A percentile compares a stretch with the other conserved stretches of the same genome.
phyloP scores from a whole-genome alignment of 2,888 invertebrate genomes.

The Acronicta leporina region DNA sequence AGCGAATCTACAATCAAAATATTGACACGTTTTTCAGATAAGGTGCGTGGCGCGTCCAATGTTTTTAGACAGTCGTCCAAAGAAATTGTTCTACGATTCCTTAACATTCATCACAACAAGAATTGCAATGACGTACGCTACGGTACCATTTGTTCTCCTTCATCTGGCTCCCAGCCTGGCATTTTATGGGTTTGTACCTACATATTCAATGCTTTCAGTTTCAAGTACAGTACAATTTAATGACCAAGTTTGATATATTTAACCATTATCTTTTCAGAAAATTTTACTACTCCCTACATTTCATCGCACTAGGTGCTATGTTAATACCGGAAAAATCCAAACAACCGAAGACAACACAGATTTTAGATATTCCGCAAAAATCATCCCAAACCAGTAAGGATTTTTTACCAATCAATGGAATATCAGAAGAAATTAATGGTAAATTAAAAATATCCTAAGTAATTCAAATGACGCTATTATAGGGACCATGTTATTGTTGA shows the following conservation, averaged over 20 bases:
- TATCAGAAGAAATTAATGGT: slow-evolving; percentile 70
- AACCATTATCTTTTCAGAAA: slow-evolving; percentile 79
- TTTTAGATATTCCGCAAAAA: slow-evolving; percentile 60
- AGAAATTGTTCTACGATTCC: slow-evolving; percentile 94
- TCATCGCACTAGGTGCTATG: slow-evolving; percentile 83
- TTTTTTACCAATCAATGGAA: slow-evolving; percentile 44
- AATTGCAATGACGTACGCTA: slow-evolving; percentile 95
- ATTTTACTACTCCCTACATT: slow-evolving; percentile 87
- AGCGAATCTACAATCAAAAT: not conserved
- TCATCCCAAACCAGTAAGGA: slow-evolving; percentile 60
- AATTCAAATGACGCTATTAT: not conserved
- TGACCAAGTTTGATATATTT: too few relatives aligned
- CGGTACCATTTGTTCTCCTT: slow-evolving; percentile 97
- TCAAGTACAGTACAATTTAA: too few relatives aligned
- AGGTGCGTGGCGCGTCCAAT: slow-evolving; percentile 94
- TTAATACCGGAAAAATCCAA: slow-evolving; percentile 73
- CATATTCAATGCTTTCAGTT: not conserved
- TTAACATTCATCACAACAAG: slow-evolving; percentile 95
- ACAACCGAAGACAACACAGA: slow-evolving; percentile 44
- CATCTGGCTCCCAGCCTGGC: slow-evolving; percentile 94
- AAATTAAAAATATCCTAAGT: slow-evolving; percentile 68
- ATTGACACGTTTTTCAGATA: slow-evolving; percentile 86
- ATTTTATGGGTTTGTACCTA: slow-evolving; percentile 93
- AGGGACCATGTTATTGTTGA: slow-evolving; percentile 2
- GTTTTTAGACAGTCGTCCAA: slow-evolving; percentile 91